phyloP scores from a whole-genome alignment of 2,797 vertebrate genomes.

The Melopsittacus undulatus region DNA sequence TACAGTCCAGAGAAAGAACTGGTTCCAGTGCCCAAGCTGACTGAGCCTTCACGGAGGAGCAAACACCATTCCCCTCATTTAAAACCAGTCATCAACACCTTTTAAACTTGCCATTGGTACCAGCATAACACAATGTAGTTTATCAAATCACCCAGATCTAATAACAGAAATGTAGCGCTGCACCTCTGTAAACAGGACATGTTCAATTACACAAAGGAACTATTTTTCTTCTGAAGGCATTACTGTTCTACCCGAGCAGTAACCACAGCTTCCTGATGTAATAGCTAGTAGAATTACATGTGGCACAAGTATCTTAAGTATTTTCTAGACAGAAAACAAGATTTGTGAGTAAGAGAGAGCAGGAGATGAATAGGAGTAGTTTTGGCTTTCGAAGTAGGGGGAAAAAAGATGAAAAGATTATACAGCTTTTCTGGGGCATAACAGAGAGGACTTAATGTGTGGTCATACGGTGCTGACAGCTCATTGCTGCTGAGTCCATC shows the following conservation, averaged over 20 bases:
- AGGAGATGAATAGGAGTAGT: not conserved
- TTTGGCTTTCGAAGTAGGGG: not conserved
- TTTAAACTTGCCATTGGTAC: not conserved
- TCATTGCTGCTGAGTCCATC: not conserved
- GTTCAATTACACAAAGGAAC: conserved; percentile 71
- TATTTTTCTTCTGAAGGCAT: conserved; percentile 23
- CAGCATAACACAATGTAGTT: conserved; percentile 73
- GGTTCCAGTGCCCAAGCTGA: not conserved
- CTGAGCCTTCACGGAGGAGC: not conserved
- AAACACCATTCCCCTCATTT: not conserved
- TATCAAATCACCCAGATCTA: conserved; percentile 74
- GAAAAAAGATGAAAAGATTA: not conserved
- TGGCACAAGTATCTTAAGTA: not conserved
- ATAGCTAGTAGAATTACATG: conserved; percentile 23
- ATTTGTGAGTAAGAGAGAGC: not conserved
- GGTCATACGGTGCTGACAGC: not conserved
- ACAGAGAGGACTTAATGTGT: not conserved
- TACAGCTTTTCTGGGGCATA: not conserved
- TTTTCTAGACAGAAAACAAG: not conserved
- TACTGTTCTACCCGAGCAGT: not conserved
- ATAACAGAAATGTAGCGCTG: conserved; percentile 77
- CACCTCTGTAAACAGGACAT: conserved; percentile 72
- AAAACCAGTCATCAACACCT: not conserved
- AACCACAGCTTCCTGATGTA: not conserved
- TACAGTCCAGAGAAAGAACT: not conserved